These are phyloP conservation scores for Pandemis corylana DNA, from an alignment of 2,888 invertebrate genomes.

Conservation along the genomic window DNA sequence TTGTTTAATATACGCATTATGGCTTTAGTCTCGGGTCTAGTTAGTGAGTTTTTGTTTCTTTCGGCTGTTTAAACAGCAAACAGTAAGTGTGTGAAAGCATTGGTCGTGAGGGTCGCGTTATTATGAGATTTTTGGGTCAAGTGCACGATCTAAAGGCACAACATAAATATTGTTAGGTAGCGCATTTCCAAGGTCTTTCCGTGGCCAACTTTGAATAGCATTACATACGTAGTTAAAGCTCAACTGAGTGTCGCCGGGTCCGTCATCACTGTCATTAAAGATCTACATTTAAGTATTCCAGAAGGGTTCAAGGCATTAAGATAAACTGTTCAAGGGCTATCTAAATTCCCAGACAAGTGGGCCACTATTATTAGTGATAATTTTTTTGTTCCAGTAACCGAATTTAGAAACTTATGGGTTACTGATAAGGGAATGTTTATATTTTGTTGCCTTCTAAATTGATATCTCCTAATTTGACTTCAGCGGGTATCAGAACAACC, in stretches of 20 bases:
- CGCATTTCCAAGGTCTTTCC: slow-evolving; percentile 16
- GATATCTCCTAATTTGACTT: slow-evolving; percentile 40
- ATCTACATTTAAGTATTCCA: slow-evolving; percentile 22
- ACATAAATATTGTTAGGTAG: slow-evolving; percentile 26
- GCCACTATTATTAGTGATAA: slow-evolving; percentile 69
- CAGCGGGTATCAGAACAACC: not conserved
- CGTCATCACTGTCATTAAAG: slow-evolving; percentile 3
- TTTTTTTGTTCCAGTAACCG: slow-evolving; percentile 79
- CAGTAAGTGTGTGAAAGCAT: slow-evolving; percentile 63
- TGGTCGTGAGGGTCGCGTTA: slow-evolving; percentile 59
- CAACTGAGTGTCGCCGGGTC: not conserved
- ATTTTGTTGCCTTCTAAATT: slow-evolving; percentile 31
- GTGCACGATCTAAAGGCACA: slow-evolving; percentile 44
- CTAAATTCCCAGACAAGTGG: slow-evolving; percentile 67
- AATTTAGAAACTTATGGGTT: slow-evolving; percentile 57
- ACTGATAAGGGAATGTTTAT: slow-evolving; percentile 51
- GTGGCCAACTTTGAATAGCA: slow-evolving; percentile 17
- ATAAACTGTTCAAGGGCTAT: slow-evolving; percentile 78
- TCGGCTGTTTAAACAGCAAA: slow-evolving; percentile 55
- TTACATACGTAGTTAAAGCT: not conserved
- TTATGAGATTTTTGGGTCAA: slow-evolving; percentile 57
- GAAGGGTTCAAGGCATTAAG: slow-evolving; percentile 45
- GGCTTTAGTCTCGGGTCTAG: slow-evolving; percentile 56
- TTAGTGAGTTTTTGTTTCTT: slow-evolving; percentile 63
- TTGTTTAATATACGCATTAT: slow-evolving; percentile 61